A percentile compares a stretch with the other conserved stretches of the same genome.
These are phyloP conservation scores for Rhinoderma darwinii DNA, from an alignment of 2,113 vertebrate species.

Conservation along the genomic window DNA sequence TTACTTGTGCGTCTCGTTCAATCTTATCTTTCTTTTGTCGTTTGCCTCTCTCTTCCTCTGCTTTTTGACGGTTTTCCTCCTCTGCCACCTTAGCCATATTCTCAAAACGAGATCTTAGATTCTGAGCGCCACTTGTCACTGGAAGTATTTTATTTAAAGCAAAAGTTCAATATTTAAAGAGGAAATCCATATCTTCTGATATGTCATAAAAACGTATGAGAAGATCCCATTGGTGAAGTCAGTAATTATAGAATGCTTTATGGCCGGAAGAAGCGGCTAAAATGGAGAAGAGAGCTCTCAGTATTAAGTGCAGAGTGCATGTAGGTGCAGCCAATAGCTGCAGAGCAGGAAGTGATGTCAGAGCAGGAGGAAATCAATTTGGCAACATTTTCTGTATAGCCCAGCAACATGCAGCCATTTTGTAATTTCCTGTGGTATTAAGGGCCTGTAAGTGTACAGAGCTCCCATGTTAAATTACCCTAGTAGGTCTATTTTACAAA, in stretches of 20 bases:
- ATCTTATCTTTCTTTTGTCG: conserved; percentile 73
- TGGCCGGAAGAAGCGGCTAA: too few species aligned
- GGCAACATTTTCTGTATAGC: too few species aligned
- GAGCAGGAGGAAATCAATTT: too few species aligned
- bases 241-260: background rate
- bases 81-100: conserved; percentile 81
- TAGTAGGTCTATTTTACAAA: too few species aligned
- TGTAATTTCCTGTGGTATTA: too few species aligned
- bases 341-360: too few species aligned
- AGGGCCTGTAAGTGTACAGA: too few species aligned
- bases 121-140: conserved; percentile 76
- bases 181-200: background rate
- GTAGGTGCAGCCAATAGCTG: too few species aligned
- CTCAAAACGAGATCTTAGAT: conserved; percentile 87
- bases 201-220: background rate
- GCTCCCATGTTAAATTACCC: too few species aligned
- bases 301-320: too few species aligned
- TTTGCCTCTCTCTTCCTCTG: conserved; percentile 76
- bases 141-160: conserved; percentile 21
- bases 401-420: too few species aligned
- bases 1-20: conserved; percentile 71
- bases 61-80: conserved; percentile 78
- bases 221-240: background rate
- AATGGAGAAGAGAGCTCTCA: too few species aligned
- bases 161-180: background rate